Evolutionary conservation across 2,888 invertebrate genomes (phyloP), one percentile per base, ranked within the genome.

Genomic region (Drosophila histrio): DNA sequence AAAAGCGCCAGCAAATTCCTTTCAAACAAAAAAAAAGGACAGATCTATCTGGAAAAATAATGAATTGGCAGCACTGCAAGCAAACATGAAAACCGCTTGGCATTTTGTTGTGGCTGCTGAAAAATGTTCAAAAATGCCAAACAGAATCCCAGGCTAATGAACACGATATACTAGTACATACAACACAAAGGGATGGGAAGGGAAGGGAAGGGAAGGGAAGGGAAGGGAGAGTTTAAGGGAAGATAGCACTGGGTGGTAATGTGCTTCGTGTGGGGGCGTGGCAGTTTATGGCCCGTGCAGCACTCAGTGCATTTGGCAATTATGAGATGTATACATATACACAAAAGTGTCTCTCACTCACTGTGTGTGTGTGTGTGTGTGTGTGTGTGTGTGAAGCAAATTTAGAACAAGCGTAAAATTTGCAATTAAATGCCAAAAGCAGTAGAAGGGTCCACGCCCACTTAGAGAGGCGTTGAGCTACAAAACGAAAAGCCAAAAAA

Each of bases 361-460:
- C 30, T 38, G 17, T 44, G 44, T 43, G 21, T 43, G 19, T 32
- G 8, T 36, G 19, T 56, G 30, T 24, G 39, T 44, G 34, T 28
- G 44, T 22, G 34, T 58, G 28, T 47, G 57, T 54, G 50, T 53
- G 60, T 52, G 47, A 30, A 30, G 53, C 58, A 77, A 80, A 77
- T 84, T 77, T 77, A 64, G 84, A 77, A 66, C 75, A 69, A 81
- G 84, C 85, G 75, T 81, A 84, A 77, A 87, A 81, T 87, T 84
- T 80, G 81, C 78, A 87, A 87, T 81, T 81, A 84, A 87, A 84
- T 87, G 72, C 50, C 72, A 72, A 76, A 76, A 74, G 67, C 30
- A 62, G 54, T 65, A 44, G 36, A 32, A 39, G 64, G 39, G 9
- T 41, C 62, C 59, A 79, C 77, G 69, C 78, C 83, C 72, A 72